Base-by-base conservation (phyloP, 2,797 vertebrate species). In the Pantherophis vulpinus region DNA sequence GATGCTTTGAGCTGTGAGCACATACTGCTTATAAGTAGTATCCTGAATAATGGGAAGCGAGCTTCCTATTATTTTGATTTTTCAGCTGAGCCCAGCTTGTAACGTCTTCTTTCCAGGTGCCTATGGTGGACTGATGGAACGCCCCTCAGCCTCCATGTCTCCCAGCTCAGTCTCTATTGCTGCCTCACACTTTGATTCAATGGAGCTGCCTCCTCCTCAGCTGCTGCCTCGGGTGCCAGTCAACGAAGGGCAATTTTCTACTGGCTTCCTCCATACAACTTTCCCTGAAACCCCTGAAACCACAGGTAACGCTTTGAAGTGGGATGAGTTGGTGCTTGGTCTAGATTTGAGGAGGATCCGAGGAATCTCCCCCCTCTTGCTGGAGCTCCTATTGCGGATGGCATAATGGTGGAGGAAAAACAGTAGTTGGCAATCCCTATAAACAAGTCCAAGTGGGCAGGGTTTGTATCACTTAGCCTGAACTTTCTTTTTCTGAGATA, bases 191-290 rank as follows among this genome's bases (percentile, higher is more conserved):
- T 37, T 37, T 2, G 37, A 37, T 37, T 37, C 37, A 37, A 37
- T 37, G 37, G 37, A 37, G 37, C 37, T 37, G 37, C 42, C 42
- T 47, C 99, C 61, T 32, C 99, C 99, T 1, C 98, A 99, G 96
- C 95, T 99, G 95, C 99, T 98, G 0, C 99, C 98, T 37, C 98
- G 98, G 3, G 98, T 98, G 2, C 99, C 99, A 61, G 98, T 99
- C 0, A 98, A 99, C 23, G 99, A 99, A 96, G 97, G 98, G 0
- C 98, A 98, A 29, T 96, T 93, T 86, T 32, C 93, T 51, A 58
- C 87, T 42, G 58, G 93, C 58, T 91, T 93, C 32, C 93, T 93
- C 87, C 93, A 93, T 56, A 91, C 93, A 7, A n/a, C 90, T 58
- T 93, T 93, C 74, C 93, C 93, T 88, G 93, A 96, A 93, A 61